phyloP scores from a whole-genome alignment of 2,113 vertebrate species.

The Glareola pratincola region DNA sequence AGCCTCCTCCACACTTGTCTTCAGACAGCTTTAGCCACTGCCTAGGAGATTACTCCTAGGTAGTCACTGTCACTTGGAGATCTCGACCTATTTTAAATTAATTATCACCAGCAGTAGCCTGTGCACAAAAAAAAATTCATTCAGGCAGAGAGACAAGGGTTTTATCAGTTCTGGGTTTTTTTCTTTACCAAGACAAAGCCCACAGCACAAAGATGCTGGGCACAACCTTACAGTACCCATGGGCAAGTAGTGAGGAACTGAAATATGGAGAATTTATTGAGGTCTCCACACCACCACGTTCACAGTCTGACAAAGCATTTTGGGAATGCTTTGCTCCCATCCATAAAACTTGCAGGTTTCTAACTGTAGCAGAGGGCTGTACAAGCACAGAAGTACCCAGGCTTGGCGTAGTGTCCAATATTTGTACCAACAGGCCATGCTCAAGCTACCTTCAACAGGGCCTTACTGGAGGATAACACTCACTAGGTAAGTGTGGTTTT shows the following conservation, averaged over 20 bases:
- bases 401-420: accelerated
- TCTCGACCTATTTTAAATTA: not conserved
- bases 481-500: not conserved
- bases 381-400: not conserved
- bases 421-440: not conserved
- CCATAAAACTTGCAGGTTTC: not conserved
- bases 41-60: not conserved
- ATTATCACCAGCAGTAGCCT: not conserved
- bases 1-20: not conserved
- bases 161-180: not conserved
- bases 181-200: not conserved
- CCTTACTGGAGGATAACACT: not conserved
- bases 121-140: not conserved
- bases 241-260: not conserved
- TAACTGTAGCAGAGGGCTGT: not conserved
- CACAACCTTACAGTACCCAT: not conserved
- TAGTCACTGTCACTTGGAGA: not conserved
- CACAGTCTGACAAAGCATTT: not conserved
- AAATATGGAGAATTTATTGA: not conserved
- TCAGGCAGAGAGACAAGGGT: accelerated
- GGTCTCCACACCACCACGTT: not conserved
- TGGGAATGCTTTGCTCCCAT: not conserved
- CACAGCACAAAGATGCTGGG: not conserved
- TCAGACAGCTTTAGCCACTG: not conserved
- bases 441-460: not conserved